A percentile compares a stretch with the other conserved stretches of the same genome.
These are phyloP conservation scores for Mohoua ochrocephala DNA, from an alignment of 2,113 vertebrate genomes.

Conservation along the genomic window DNA sequence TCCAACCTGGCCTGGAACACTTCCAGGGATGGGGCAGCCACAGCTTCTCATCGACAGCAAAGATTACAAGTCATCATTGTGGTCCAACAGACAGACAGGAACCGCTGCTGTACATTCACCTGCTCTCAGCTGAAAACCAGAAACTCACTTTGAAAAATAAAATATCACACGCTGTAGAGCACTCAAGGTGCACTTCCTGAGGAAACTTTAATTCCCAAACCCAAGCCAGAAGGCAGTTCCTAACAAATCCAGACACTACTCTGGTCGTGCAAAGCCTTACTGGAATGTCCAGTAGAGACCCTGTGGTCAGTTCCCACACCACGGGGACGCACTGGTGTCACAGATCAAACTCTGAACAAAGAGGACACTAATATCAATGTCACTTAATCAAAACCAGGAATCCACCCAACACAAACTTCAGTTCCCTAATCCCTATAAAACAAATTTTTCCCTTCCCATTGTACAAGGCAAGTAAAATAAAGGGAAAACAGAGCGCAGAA, in stretches of 20 bases:
- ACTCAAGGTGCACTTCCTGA: background rate
- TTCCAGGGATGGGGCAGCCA: background rate
- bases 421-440: background rate
- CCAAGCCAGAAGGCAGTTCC: background rate
- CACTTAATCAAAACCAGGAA: background rate
- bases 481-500: background rate
- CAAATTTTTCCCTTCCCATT: background rate
- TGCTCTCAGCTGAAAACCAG: background rate
- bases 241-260: background rate
- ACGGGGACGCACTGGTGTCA: background rate
- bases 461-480: background rate
- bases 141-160: background rate
- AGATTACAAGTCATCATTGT: background rate
- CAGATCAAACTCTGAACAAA: background rate
- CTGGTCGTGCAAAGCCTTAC: background rate
- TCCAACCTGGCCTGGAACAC: background rate
- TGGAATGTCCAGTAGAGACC: background rate
- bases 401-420: background rate
- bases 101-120: background rate
- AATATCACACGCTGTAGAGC: background rate
- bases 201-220: background rate
- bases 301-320: too few species aligned
- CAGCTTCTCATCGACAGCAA: background rate
- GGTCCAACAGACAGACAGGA: background rate
- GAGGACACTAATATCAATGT: rapidly evolving